Conservation (phyloP, 2,113 vertebrate species). For the Otus sunia region DNA sequence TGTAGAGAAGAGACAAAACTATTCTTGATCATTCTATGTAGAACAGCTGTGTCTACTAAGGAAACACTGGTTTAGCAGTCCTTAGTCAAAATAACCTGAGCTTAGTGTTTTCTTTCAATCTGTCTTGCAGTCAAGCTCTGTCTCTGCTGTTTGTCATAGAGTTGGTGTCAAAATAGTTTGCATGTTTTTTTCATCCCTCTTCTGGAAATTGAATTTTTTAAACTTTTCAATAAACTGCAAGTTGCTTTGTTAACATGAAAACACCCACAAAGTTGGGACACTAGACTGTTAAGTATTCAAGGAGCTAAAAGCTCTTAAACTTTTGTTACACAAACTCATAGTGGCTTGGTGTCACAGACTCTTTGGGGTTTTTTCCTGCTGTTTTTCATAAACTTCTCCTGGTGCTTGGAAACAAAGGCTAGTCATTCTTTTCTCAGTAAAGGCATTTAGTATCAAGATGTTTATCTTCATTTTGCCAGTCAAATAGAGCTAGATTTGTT, state of each 20-base stretch:
- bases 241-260: neutral
- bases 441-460: neutral
- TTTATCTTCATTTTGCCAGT: neutral
- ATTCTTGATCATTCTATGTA: fast-evolving
- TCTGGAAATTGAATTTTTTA: neutral
- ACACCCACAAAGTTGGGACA: fast-evolving
- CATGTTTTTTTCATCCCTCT: neutral
- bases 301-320: neutral
- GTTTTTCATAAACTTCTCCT: neutral
- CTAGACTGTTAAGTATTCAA: neutral
- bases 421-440: neutral
- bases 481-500: neutral
- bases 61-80: neutral
- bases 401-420: neutral
- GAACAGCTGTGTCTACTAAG: neutral
- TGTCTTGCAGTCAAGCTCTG: neutral
- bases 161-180: neutral
- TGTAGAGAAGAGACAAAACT: neutral
- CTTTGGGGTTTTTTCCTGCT: neutral
- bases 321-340: neutral
- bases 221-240: neutral
- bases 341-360: neutral
- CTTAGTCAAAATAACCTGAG: neutral
- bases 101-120: neutral
- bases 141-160: neutral